A percentile compares a stretch with the other conserved stretches of the same genome.
These are phyloP conservation scores for Trachymyrmex cornetzi DNA, from an alignment of 1,140 invertebrate genomes.

Conservation along the genomic window DNA sequence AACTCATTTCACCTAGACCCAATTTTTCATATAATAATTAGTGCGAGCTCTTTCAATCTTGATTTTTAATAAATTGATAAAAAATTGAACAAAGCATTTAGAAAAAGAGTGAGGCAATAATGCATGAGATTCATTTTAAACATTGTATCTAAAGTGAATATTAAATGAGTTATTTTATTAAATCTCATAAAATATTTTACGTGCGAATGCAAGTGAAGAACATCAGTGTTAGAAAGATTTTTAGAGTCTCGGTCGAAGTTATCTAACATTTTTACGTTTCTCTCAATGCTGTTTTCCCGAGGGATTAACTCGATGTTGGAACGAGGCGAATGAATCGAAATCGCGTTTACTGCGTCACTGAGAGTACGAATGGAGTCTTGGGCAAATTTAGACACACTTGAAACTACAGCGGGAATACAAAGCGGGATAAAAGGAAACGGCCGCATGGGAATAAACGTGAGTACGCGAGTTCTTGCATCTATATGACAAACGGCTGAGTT, in stretches of 20 bases:
- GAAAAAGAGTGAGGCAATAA: background rate
- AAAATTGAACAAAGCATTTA: too few relatives aligned
- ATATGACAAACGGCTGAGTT: conserved; percentile 56
- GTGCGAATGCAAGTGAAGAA: background rate
- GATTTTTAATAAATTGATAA: background rate
- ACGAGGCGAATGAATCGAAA: background rate
- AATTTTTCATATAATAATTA: too few relatives aligned
- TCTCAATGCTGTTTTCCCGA: conserved; percentile 1
- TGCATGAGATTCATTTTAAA: background rate
- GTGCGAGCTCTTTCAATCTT: background rate
- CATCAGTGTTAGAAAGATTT: background rate
- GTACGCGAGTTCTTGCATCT: conserved; percentile 18
- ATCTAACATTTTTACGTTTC: background rate
- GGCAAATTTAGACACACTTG: background rate
- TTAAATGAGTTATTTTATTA: background rate
- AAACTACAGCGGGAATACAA: background rate
- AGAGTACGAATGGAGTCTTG: conserved; percentile 17
- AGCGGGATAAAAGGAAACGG: conserved; percentile 33
- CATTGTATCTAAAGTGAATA: background rate
- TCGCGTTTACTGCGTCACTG: conserved; percentile 47
- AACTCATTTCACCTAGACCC: too few relatives aligned
- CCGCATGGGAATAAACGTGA: conserved; percentile 65
- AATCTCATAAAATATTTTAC: background rate
- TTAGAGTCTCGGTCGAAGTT: background rate
- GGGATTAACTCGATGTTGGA: conserved; percentile 23